Evolutionary conservation across 2,113 vertebrate species (phyloP).

Genomic region (Hippopotamus amphibius): DNA sequence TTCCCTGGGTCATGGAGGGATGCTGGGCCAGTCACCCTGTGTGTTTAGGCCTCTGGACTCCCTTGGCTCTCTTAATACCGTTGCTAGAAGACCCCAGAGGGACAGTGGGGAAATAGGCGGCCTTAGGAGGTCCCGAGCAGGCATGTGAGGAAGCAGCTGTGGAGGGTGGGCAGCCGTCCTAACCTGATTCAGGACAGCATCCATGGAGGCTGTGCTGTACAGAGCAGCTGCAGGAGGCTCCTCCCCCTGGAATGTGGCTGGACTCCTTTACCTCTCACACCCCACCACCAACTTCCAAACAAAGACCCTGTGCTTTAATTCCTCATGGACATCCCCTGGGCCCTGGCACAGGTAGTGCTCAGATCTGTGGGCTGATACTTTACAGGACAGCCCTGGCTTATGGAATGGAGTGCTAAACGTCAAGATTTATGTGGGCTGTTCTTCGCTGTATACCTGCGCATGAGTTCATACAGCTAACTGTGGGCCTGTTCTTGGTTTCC

Average conservation of each 20-base stretch:
- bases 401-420: slow-evolving; percentile 39
- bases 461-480: background rate
- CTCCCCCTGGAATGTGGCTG: slow-evolving; percentile 57
- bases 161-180: background rate
- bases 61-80: background rate
- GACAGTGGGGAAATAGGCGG: background rate
- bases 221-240: background rate
- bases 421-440: slow-evolving; percentile 51
- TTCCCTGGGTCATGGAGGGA: background rate
- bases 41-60: background rate
- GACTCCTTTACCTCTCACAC: slow-evolving; percentile 11
- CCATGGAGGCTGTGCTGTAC: fast-evolving
- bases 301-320: slow-evolving; percentile 61
- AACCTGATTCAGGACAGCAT: background rate
- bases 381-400: background rate
- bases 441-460: background rate
- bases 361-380: slow-evolving; percentile 62
- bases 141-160: background rate
- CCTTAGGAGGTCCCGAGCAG: background rate
- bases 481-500: background rate
- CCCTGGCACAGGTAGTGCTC: background rate
- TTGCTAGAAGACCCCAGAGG: background rate
- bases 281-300: slow-evolving; percentile 37
- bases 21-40: background rate
- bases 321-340: background rate